These are phyloP conservation scores for Octodon degus DNA, from an alignment of 2,113 vertebrate genomes.

Conservation along the genomic window DNA sequence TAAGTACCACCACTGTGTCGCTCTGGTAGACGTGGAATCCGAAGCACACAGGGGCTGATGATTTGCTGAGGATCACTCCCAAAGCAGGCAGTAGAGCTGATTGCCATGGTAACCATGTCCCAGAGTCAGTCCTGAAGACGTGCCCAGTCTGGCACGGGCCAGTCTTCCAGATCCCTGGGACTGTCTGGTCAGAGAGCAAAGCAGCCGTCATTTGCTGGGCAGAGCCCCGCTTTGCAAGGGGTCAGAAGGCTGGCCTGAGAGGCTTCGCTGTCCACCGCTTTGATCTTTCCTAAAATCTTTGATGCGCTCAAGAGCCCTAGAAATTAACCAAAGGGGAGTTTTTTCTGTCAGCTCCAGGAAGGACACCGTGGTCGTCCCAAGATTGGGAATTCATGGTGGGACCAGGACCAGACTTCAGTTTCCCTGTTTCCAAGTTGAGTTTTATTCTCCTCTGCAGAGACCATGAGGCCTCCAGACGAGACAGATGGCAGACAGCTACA, in stretches of 20 bases:
- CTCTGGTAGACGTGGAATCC: neutral
- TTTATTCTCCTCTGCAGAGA: constrained; percentile 52
- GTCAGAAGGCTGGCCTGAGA: neutral
- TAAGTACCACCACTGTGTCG: neutral
- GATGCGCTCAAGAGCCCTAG: neutral
- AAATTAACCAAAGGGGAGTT: neutral
- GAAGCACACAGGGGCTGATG: neutral
- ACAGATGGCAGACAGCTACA: constrained; percentile 76
- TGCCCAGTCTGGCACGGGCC: too few species aligned
- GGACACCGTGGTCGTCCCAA: neutral
- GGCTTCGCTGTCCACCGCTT: neutral
- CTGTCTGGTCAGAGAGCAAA: neutral
- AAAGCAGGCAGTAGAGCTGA: neutral
- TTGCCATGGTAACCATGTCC: constrained; percentile 55
- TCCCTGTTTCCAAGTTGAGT: constrained; percentile 30
- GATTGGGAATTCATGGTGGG: neutral
- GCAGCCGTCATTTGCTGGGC: neutral
- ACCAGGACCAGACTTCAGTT: constrained; percentile 2
- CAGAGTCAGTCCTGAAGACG: neutral
- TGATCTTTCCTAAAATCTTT: neutral
- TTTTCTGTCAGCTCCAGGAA: neutral
- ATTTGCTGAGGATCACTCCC: constrained; percentile 39
- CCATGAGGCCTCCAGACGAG: constrained; percentile 70
- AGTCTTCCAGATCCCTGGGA: neutral
- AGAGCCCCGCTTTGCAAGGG: neutral